Evolutionary conservation across 2,797 vertebrate species (phyloP).

Genomic region (Schizopygopsis malacanthus): DNA sequence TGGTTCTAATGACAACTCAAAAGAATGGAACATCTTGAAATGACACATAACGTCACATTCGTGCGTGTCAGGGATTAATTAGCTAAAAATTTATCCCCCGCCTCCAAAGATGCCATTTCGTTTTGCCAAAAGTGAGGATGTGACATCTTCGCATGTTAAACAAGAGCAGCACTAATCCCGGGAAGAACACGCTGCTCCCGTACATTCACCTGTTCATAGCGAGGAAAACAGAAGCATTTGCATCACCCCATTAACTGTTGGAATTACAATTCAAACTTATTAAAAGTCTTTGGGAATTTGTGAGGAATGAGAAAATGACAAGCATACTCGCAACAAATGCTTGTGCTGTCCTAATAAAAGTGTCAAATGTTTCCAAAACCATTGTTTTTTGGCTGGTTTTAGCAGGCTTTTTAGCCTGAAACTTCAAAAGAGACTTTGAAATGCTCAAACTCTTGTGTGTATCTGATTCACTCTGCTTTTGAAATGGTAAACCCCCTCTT

Average conservation of each 20-base stretch:
- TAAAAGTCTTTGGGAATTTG: not conserved
- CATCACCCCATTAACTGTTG: not conserved
- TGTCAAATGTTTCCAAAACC: conserved; percentile 14
- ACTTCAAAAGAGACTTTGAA: conserved; percentile 48
- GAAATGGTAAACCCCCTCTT: conserved; percentile 42
- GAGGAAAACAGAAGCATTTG: conserved; percentile 3
- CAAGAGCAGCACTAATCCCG: conserved; percentile 35
- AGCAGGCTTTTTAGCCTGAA: conserved; percentile 36
- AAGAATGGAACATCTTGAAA: conserved; percentile 46
- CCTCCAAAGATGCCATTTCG: conserved; percentile 25
- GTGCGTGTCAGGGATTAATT: conserved; percentile 56
- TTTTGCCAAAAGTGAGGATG: conserved; percentile 43
- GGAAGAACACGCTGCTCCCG: conserved; percentile 31
- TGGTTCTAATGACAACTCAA: conserved; percentile 32
- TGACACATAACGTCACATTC: conserved; percentile 23
- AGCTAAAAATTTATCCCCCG: conserved; percentile 53
- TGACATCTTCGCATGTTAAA: conserved; percentile 34
- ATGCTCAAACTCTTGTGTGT: conserved; percentile 29
- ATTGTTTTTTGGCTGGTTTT: conserved; percentile 19
- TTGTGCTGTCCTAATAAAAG: not conserved
- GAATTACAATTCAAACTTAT: not conserved
- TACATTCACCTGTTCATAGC: not conserved
- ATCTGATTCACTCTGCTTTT: conserved; percentile 41
- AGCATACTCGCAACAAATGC: not conserved
- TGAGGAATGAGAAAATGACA: not conserved